Evolutionary conservation across 2,888 invertebrate species (phyloP).

Genomic region (Marronus borbonicus): DNA sequence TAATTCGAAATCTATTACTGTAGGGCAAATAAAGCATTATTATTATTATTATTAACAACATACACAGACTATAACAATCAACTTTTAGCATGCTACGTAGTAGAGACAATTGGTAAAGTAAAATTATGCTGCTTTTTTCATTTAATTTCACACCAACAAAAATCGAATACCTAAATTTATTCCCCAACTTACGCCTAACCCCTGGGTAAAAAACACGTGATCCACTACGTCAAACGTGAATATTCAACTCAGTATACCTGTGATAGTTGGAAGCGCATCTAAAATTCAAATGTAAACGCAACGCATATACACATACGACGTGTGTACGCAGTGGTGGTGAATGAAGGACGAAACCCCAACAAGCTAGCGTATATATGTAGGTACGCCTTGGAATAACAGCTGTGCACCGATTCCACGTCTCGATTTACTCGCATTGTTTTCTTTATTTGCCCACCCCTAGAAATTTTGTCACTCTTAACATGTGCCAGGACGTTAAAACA

Average conservation of each 20-base stretch:
- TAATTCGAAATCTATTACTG: too few species aligned
- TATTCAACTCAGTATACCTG: neutral
- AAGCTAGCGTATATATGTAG: neutral
- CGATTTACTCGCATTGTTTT: slow-evolving; percentile 37
- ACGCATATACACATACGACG: neutral
- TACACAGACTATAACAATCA: too few species aligned
- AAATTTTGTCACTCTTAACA: slow-evolving; percentile 37
- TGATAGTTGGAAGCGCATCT: neutral
- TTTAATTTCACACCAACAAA: neutral
- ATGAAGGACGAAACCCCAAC: neutral
- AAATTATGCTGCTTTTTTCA: neutral
- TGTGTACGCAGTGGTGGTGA: neutral
- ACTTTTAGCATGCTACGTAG: too few species aligned
- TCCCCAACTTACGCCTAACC: neutral
- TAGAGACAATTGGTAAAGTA: too few species aligned
- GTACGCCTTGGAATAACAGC: slow-evolving; percentile 19
- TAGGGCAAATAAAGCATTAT: too few species aligned
- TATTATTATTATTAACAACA: too few species aligned
- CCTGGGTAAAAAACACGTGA: neutral
- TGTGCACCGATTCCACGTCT: slow-evolving; percentile 22
- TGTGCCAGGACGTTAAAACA: slow-evolving; percentile 33
- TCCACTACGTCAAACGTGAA: neutral
- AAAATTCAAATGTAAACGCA: slow-evolving; percentile 14
- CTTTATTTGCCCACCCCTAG: slow-evolving; percentile 18
- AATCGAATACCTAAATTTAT: neutral